phyloP scores from a whole-genome alignment of 2,113 vertebrate species.

The Stigmatopora argus region DNA sequence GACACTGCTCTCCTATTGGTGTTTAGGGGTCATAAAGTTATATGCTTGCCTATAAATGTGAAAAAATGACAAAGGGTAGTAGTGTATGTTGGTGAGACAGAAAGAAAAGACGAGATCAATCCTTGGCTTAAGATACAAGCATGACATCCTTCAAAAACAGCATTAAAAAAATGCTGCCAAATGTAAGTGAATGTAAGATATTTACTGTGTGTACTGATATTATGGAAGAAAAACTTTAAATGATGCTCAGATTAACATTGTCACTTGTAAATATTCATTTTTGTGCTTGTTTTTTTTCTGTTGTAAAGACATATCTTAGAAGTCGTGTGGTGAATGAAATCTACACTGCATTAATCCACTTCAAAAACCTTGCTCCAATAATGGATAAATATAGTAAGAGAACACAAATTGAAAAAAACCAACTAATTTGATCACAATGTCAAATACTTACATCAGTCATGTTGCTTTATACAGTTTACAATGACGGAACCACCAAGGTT shows the following conservation, averaged over 20 bases:
- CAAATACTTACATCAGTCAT: neutral
- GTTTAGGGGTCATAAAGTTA: constrained; percentile 26
- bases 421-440: neutral
- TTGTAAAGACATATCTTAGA: constrained; percentile 75
- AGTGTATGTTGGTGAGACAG: neutral
- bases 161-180: constrained; percentile 83
- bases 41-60: neutral
- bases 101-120: neutral
- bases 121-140: constrained; percentile 1
- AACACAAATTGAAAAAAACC: neutral
- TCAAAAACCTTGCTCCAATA: constrained; percentile 81
- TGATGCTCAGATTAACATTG: neutral
- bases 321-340: constrained; percentile 81
- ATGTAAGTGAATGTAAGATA: constrained; percentile 67
- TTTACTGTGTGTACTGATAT: neutral
- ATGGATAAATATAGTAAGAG: constrained; percentile 82
- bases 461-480: constrained; percentile 77
- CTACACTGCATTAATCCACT: constrained; percentile 68
- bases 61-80: neutral
- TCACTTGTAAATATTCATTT: neutral
- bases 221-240: too few relatives aligned
- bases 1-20: constrained; percentile 19
- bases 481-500: constrained; percentile 78
- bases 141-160: constrained; percentile 66
- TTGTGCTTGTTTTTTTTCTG: constrained; percentile 20